Evolutionary conservation across 2,797 vertebrate species (phyloP), one percentile per base, ranked within the genome.

Genomic region (Atherinosoma microstoma): DNA sequence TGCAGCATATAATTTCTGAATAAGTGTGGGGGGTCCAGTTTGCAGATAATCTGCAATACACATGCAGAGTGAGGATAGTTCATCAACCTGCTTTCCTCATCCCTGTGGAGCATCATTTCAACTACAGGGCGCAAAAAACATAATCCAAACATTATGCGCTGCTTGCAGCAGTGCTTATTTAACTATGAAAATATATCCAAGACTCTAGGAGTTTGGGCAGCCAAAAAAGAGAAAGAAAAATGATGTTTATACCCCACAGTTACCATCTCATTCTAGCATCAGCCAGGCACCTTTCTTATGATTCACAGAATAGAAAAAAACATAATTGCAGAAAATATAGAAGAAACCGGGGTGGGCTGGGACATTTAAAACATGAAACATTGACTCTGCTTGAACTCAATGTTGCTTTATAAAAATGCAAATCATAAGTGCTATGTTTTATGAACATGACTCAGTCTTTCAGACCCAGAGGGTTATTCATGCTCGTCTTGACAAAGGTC

Each of bases 401-500:
- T 67, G 76, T 53, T 53, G 42, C 30, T 83, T 79, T 66, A 78
- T 85, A 76, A 80, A 84, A 75, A 84, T 82, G 79, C 69, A 70
- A 84, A 90, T 83, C 27, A 63, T 66, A 64, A 49, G 24, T 18
- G 54, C 79, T 68, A 69, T 2, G 32, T 78, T 70, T 78, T 60
- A 67, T 64, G 73, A 83, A 72, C 70, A 80, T 83, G 75, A 85
- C 64, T 85, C 81, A 84, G 70, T 73, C 58, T 66, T 83, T 63
- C 63, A 75, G 59, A 64, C 75, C 53, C 61, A 32, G 54, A 78
- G 74, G 63, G 58, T 80, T 87, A 80, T 82, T 87, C 75, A 80
- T 82, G 78, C 27, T 20, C 53, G 66, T 84, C 75, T 71, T 84
- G 82, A 89, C 80, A 85, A 86, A 86, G 82, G 80, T 83, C 71